These are phyloP conservation scores for Arrhamphus sclerolepis DNA, from an alignment of 2,797 vertebrate genomes.

Conservation along the genomic window DNA sequence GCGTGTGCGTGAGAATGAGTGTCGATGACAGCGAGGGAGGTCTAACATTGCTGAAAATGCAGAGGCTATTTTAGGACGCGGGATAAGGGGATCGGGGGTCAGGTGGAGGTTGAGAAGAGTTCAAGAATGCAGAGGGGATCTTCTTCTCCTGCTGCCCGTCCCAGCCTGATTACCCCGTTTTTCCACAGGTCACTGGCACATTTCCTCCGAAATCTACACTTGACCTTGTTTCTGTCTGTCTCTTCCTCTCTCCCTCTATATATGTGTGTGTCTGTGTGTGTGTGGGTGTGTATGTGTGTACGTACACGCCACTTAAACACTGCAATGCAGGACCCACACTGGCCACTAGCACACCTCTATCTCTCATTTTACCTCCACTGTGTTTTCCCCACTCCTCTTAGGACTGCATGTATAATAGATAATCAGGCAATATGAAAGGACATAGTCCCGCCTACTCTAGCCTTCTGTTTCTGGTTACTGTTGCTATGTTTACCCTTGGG, in stretches of 20 bases:
- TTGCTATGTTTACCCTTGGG: constrained; percentile 71
- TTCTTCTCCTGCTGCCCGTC: constrained; percentile 15
- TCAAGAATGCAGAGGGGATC: constrained; percentile 37
- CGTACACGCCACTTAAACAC: not conserved
- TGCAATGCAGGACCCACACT: constrained; percentile 43
- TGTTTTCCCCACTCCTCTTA: constrained; percentile 16
- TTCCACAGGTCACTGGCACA: constrained; percentile 6
- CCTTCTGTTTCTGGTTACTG: constrained; percentile 76
- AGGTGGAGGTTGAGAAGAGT: constrained; percentile 44
- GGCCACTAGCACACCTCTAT: constrained; percentile 29
- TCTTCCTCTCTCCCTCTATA: too few species aligned
- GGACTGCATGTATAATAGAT: constrained; percentile 27
- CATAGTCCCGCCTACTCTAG: constrained; percentile 28
- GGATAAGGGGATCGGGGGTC: constrained; percentile 40
- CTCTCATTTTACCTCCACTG: constrained; percentile 36
- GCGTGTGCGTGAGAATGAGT: not conserved
- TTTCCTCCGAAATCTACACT: constrained; percentile 21
- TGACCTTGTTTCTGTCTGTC: constrained; percentile 21
- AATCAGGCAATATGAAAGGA: constrained; percentile 36
- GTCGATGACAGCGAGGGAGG: constrained; percentile 13
- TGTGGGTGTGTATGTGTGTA: not conserved
- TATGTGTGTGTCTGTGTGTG: too few species aligned
- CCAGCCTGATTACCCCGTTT: not conserved
- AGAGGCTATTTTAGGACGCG: constrained; percentile 56
- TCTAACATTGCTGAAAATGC: constrained; percentile 30